These are phyloP conservation scores for Catharus minimus DNA, from an alignment of 2,113 vertebrate species.

Conservation along the genomic window DNA sequence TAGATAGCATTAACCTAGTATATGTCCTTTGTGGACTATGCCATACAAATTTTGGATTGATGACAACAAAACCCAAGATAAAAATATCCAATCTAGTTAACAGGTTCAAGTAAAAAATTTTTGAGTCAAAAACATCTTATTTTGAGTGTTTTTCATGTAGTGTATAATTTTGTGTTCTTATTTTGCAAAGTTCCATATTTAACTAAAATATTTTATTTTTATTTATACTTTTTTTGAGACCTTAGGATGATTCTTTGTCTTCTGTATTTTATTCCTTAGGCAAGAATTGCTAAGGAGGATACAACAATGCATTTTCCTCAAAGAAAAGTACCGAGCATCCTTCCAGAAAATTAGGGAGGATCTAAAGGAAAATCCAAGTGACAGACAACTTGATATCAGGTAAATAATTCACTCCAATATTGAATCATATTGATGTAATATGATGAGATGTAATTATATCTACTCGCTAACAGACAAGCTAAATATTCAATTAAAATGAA, in stretches of 20 bases:
- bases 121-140: not conserved
- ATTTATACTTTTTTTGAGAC: not conserved
- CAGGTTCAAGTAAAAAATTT: not conserved
- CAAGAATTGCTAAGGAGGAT: conserved; percentile 75
- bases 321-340: conserved; percentile 74
- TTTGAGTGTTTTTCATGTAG: not conserved
- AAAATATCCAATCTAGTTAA: not conserved
- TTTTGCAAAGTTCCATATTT: not conserved
- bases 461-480: not conserved
- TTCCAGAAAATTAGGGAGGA: conserved; percentile 74
- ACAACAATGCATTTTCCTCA: conserved; percentile 75
- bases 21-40: not conserved
- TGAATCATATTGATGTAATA: not conserved
- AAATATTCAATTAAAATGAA: not conserved
- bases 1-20: not conserved
- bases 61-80: not conserved
- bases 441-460: not conserved
- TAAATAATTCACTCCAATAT: conserved; percentile 15
- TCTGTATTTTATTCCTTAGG: conserved; percentile 48
- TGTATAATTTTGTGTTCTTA: not conserved
- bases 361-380: conserved; percentile 67
- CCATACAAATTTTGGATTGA: not conserved
- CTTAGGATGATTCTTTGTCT: not conserved
- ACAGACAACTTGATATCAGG: conserved; percentile 82
- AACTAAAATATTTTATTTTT: not conserved